These are phyloP conservation scores for Cephalopholis sonnerati DNA, from an alignment of 2,113 vertebrate genomes.

Conservation along the genomic window DNA sequence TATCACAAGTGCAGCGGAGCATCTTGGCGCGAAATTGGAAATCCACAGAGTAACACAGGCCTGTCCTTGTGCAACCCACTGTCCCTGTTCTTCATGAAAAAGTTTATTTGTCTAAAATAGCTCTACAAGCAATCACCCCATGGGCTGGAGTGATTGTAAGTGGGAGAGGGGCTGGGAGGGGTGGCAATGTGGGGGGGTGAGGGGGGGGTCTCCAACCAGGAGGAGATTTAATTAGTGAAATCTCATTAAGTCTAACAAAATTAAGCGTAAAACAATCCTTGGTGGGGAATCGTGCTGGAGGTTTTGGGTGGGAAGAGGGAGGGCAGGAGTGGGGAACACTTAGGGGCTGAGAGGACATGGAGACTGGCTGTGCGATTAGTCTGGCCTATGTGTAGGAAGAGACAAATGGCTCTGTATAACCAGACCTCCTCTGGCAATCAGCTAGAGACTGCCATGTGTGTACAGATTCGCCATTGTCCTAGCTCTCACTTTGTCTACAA, in stretches of 20 bases:
- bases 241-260: conserved; percentile 99
- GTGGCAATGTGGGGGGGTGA: background rate
- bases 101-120: conserved; percentile 89
- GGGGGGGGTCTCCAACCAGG: conserved; percentile 86
- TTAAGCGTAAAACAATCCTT: conserved; percentile 98
- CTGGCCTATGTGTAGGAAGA: conserved; percentile 64
- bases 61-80: conserved; percentile 59
- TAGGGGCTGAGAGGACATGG: conserved; percentile 83
- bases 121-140: conserved; percentile 88
- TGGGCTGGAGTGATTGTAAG: conserved; percentile 83
- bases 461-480: conserved; percentile 57
- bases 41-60: conserved; percentile 44
- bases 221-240: conserved; percentile 99
- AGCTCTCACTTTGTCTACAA: conserved; percentile 26
- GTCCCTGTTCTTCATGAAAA: conserved; percentile 74
- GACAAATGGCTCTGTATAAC: conserved; percentile 75
- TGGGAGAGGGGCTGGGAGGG: conserved; percentile 14
- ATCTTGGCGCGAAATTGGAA: conserved; percentile 70
- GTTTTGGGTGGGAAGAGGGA: conserved; percentile 84
- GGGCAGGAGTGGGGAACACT: conserved; percentile 63
- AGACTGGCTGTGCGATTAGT: conserved; percentile 81
- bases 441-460: conserved; percentile 57
- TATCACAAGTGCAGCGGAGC: conserved; percentile 65
- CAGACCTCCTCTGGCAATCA: conserved; percentile 72
- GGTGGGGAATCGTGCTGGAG: conserved; percentile 85